Percentiles rank a stretch among this genome's conserved stretches.
Evolutionary conservation across 2,888 invertebrate species (phyloP).

Genomic region (Crepidodera aurea): DNA sequence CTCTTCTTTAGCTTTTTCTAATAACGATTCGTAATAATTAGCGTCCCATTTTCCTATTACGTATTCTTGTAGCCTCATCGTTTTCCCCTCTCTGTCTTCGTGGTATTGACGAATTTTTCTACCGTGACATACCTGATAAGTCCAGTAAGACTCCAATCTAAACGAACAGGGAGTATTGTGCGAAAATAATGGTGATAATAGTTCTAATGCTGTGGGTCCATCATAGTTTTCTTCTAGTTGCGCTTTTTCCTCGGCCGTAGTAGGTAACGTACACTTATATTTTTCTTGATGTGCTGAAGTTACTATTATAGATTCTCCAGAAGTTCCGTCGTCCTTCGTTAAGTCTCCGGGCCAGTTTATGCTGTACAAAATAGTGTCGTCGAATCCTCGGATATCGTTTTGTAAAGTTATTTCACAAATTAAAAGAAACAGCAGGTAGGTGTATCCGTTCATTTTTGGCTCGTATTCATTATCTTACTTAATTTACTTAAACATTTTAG

Average conservation of each 20-base stretch:
- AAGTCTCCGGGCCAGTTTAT: constrained; percentile 77
- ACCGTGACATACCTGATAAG: constrained; percentile 96
- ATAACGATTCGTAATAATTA: constrained; percentile 68
- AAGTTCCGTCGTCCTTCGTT: constrained; percentile 56
- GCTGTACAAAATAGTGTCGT: constrained; percentile 81
- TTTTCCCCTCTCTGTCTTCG: constrained; percentile 90
- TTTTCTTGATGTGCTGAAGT: constrained; percentile 81
- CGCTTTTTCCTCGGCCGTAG: constrained; percentile 66
- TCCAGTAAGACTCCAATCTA: constrained; percentile 90
- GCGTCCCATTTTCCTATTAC: constrained; percentile 81
- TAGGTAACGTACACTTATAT: constrained; percentile 84
- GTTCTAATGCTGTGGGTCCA: constrained; percentile 79
- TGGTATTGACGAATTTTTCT: constrained; percentile 92
- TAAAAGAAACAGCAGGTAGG: constrained; percentile 5
- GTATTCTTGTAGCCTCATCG: constrained; percentile 84
- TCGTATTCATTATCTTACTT: constrained; percentile 13
- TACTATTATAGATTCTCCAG: constrained; percentile 70
- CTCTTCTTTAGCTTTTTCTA: constrained; percentile 62
- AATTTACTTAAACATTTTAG: not conserved
- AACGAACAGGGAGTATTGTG: constrained; percentile 77
- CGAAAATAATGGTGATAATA: constrained; percentile 78
- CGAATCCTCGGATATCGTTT: constrained; percentile 77
- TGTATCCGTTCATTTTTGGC: constrained; percentile 7
- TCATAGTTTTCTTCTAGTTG: constrained; percentile 70
- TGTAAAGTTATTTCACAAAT: constrained; percentile 27